These are phyloP conservation scores for Heterodera schachtii DNA, from an alignment of 1,140 invertebrate species.

Conservation along the genomic window DNA sequence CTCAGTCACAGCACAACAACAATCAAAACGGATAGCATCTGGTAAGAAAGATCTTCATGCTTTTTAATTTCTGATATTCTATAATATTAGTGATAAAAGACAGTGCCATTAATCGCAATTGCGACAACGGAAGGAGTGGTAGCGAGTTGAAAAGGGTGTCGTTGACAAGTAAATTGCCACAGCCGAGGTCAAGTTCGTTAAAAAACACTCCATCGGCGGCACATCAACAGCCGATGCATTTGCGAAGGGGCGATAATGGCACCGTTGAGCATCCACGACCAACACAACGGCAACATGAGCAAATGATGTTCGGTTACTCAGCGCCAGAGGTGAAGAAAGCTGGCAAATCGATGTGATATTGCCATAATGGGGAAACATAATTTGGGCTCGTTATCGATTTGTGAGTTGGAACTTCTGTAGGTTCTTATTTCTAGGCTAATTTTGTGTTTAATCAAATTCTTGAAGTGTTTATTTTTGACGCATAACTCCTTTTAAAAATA, in stretches of 20 bases:
- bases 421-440: too few species aligned
- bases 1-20: background rate
- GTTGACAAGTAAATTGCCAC: background rate
- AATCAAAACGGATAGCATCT: background rate
- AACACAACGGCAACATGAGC: background rate
- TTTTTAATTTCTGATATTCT: background rate
- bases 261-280: background rate
- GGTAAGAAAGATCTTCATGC: background rate
- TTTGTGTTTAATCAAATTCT: too few species aligned
- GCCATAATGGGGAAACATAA: too few species aligned
- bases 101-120: background rate
- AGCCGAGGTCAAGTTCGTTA: constrained; percentile 4
- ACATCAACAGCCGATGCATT: background rate
- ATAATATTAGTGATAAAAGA: background rate
- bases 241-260: background rate
- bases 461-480: too few species aligned
- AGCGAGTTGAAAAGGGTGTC: background rate
- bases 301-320: background rate
- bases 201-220: background rate
- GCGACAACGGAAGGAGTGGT: background rate
- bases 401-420: too few species aligned
- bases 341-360: too few species aligned
- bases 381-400: too few species aligned
- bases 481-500: too few species aligned
- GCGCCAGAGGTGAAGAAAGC: background rate